Conservation (phyloP, 1,140 invertebrate species). For the Goniozus legneri region DNA sequence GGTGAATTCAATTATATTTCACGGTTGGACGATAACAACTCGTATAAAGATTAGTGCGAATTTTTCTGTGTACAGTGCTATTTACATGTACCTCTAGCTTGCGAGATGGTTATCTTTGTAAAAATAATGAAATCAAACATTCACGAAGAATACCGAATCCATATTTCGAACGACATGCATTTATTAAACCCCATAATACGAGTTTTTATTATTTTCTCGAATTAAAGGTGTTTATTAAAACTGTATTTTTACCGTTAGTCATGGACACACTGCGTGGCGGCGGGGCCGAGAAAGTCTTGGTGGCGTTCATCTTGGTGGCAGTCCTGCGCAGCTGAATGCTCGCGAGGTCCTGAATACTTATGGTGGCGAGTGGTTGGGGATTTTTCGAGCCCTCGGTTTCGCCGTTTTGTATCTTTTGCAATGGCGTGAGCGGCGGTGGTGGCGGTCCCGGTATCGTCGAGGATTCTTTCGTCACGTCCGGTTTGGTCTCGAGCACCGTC, state of each 20-base stretch:
- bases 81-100: no score
- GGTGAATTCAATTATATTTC: no score
- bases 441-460: conserved; percentile 55
- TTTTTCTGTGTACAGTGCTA: no score
- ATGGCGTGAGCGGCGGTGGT: conserved; percentile 43
- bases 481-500: no score
- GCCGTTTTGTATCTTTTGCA: neutral
- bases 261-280: conserved; percentile 71
- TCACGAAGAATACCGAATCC: no score
- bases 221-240: neutral
- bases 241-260: conserved; percentile 49
- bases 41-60: no score
- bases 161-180: no score
- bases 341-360: conserved; percentile 81
- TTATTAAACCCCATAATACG: no score
- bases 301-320: conserved; percentile 65
- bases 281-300: conserved; percentile 73
- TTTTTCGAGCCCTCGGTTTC: conserved; percentile 39
- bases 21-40: no score
- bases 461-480: conserved; percentile 20
- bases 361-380: conserved; percentile 72
- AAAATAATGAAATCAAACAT: no score
- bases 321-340: conserved; percentile 76
- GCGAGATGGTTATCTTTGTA: no score
- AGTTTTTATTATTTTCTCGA: no score